These are phyloP conservation scores for Stratiolaelaps scimitus DNA, from an alignment of 1,140 invertebrate species.

Conservation along the genomic window DNA sequence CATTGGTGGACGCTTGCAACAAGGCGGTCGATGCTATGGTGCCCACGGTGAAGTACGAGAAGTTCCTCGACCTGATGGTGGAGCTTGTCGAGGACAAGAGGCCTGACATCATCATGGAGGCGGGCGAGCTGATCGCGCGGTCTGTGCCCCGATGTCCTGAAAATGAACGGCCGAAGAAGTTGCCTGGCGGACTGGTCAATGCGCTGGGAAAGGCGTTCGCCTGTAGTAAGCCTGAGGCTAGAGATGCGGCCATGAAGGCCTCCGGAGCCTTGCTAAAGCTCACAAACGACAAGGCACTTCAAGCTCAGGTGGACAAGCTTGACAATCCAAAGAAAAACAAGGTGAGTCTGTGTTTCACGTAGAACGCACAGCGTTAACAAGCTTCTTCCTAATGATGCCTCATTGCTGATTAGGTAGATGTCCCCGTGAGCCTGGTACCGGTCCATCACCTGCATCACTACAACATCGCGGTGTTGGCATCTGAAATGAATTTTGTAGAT, in stretches of 20 bases:
- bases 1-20: conserved; percentile 3
- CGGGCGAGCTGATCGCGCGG: conserved; percentile 11
- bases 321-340: conserved; percentile 18
- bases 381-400: conserved; percentile 19
- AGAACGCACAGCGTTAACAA: background rate
- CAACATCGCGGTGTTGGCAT: too few species aligned
- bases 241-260: conserved; percentile 86
- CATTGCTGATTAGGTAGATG: background rate
- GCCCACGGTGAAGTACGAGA: conserved; percentile 6
- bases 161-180: conserved; percentile 16
- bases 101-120: conserved; percentile 16
- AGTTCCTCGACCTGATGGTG: conserved; percentile 12
- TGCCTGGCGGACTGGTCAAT: conserved; percentile 65
- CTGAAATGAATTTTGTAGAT: background rate
- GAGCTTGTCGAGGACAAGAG: conserved; percentile 15
- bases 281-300: conserved; percentile 73
- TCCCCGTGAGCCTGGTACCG: too few species aligned
- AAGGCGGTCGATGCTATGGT: conserved; percentile 21
- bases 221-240: conserved; percentile 51
- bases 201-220: conserved; percentile 61
- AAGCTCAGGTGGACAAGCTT: conserved; percentile 67
- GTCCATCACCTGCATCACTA: too few species aligned
- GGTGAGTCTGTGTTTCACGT: background rate
- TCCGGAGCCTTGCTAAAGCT: conserved; percentile 78
- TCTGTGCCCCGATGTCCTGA: conserved; percentile 10